phyloP scores from a whole-genome alignment of 2,113 vertebrate species.

The Cinclus mexicanus region DNA sequence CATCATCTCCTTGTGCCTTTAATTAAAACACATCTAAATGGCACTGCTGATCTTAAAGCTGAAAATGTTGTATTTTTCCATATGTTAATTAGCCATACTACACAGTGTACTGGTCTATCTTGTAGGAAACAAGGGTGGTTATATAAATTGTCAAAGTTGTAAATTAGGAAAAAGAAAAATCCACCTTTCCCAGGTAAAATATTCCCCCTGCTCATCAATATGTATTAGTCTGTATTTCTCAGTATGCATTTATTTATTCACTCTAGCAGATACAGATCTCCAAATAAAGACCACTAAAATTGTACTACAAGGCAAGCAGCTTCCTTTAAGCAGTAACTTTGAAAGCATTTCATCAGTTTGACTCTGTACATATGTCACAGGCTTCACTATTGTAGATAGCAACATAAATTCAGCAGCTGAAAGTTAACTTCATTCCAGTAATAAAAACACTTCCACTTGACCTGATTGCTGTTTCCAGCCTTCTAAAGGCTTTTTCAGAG shows the following conservation, averaged over 20 bases:
- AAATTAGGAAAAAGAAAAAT: neutral
- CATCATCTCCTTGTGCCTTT: neutral
- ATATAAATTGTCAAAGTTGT: neutral
- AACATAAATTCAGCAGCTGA: neutral
- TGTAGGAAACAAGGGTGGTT: neutral
- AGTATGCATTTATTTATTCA: neutral
- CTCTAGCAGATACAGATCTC: neutral
- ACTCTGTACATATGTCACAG: neutral
- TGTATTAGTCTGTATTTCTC: neutral
- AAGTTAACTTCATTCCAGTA: neutral
- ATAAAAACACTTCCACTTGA: neutral
- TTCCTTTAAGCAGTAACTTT: neutral
- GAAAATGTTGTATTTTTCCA: neutral
- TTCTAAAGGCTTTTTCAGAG: neutral
- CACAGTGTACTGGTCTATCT: neutral
- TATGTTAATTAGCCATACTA: neutral
- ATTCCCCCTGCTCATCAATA: neutral
- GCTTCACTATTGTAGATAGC: neutral
- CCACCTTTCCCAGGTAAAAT: neutral
- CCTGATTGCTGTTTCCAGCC: neutral
- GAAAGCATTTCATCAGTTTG: neutral
- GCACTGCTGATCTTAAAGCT: neutral
- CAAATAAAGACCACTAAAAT: neutral
- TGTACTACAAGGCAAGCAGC: neutral
- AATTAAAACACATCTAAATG: neutral